Conservation (phyloP, 2,113 vertebrate species). For the Barbus barbus region DNA sequence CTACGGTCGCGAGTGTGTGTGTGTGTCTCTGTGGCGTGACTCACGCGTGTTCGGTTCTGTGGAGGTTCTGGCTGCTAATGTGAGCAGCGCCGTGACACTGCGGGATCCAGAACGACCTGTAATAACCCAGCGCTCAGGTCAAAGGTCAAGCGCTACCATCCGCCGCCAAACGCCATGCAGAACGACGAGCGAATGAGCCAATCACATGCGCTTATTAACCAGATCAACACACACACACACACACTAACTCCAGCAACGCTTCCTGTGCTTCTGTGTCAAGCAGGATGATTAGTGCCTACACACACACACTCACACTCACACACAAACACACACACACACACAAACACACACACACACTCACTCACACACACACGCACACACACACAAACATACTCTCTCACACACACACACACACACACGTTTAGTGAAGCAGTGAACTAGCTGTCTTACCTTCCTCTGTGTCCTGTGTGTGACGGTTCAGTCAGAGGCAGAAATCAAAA, state of each 20-base stretch:
- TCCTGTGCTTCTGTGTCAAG: not conserved
- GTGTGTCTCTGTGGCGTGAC: conserved; percentile 54
- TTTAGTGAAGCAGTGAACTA: too few species aligned
- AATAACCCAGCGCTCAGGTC: conserved; percentile 47
- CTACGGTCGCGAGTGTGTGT: too few species aligned
- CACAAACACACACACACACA: not conserved
- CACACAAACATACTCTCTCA: too few species aligned
- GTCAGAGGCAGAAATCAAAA: conserved; percentile 21
- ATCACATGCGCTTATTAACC: not conserved
- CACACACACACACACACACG: too few species aligned
- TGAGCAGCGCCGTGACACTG: conserved; percentile 76
- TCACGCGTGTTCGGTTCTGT: conserved; percentile 80
- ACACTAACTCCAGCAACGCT: too few species aligned
- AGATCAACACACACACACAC: too few species aligned
- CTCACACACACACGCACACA: not conserved
- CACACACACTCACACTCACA: not conserved
- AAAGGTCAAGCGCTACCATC: not conserved
- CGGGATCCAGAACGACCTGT: conserved; percentile 82
- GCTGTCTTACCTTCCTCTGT: conserved; percentile 78
- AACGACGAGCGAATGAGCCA: not conserved
- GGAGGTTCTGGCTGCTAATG: conserved; percentile 81
- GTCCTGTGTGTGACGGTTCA: conserved; percentile 58
- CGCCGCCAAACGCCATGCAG: too few species aligned
- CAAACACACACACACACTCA: not conserved
- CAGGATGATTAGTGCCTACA: not conserved